A percentile compares a stretch with the other conserved stretches of the same genome.
Conservation (phyloP, 2,797 vertebrate species). For the Myripristis murdjan region DNA sequence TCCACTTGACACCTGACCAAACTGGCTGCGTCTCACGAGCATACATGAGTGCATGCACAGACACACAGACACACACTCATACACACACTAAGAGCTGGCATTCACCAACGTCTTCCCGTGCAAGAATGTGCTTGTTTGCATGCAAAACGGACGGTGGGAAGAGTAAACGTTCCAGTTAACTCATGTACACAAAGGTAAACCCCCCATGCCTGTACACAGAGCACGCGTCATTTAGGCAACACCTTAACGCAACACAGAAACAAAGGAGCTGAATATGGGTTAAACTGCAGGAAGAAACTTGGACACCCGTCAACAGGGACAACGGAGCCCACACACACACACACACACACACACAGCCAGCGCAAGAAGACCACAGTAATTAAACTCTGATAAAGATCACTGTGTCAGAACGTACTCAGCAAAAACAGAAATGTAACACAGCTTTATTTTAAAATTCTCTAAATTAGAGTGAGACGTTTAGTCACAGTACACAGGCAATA, state of each 20-base stretch:
- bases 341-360: slow-evolving; percentile 7
- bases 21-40: slow-evolving; percentile 26
- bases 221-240: slow-evolving; percentile 36
- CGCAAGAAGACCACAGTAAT: slow-evolving; percentile 35
- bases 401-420: no score
- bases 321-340: slow-evolving; percentile 56
- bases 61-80: slow-evolving; percentile 31
- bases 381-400: slow-evolving; percentile 17
- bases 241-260: slow-evolving; percentile 38
- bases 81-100: slow-evolving; percentile 16
- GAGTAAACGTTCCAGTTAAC: slow-evolving; percentile 48
- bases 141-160: slow-evolving; percentile 28
- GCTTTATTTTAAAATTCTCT: neutral
- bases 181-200: slow-evolving; percentile 42
- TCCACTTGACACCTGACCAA: slow-evolving; percentile 64
- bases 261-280: slow-evolving; percentile 21
- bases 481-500: neutral
- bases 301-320: neutral
- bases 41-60: slow-evolving; percentile 19
- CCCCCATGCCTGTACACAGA: slow-evolving; percentile 24
- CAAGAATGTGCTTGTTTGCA: slow-evolving; percentile 1
- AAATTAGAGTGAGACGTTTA: neutral
- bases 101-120: slow-evolving; percentile 23
- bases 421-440: neutral
- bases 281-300: slow-evolving; percentile 16